Base-by-base conservation (phyloP, 1,140 invertebrate genomes). In the Formica selysi region DNA sequence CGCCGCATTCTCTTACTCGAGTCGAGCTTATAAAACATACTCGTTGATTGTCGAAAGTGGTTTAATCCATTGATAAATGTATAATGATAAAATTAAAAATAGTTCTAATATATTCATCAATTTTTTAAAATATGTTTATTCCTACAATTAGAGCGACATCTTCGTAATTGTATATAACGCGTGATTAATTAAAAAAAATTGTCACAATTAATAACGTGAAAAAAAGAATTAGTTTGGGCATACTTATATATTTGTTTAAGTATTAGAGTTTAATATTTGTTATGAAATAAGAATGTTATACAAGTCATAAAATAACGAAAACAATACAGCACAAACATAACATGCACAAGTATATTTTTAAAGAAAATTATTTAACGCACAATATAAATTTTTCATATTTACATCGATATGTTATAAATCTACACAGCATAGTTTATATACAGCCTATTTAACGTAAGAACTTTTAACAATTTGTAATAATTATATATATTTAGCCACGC, bases 1-100 rank as follows among this genome's bases (percentile, higher is more conserved):
- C 80, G 90, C 62, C 65, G 71, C 41, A 76, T 89, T 86, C 71
- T 64, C 22, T 51, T 67, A 57, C 68, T 79, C 38, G 80, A 57
- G 73, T 68, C 80, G 51, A 51, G 71, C 61, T 67, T 80, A 61
- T 32, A 70, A 87, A 81, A 19, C 19, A 59, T 54, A 61, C 68
- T 61, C 54, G 8, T 11, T 19, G n/a, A 83, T 83, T 32, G 67
- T 81, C 51, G 51, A 71, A 64, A 54, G 19, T n/a, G 29, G 13
- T 61, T 83, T 61, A 38, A 44, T 22, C 13, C 26, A 44, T 83
- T n/a, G 8, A 74, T 74, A 36, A 19, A 59, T 38, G 8, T n/a
- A 26, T 13, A 61, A 61, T 61, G 13, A 36, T 83, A 74, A 32
- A 83, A 83, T 29, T 48, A 80, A 54, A 54, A 11, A 19, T 38